These are phyloP conservation scores for Echinops telfairi DNA, from an alignment of 2,113 vertebrate genomes.

Conservation along the genomic window DNA sequence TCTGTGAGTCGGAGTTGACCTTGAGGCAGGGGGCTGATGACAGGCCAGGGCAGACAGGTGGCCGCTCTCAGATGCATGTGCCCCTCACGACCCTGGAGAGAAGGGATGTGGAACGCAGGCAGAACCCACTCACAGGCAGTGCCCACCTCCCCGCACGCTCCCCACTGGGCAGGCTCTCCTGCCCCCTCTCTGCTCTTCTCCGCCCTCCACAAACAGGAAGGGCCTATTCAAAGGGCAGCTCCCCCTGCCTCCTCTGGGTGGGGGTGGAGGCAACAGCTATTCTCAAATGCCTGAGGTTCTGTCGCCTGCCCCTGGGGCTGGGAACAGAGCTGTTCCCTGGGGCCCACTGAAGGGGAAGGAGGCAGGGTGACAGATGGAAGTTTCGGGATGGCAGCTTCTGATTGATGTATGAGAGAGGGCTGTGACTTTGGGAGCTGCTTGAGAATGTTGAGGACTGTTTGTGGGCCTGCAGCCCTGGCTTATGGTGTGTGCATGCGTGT, in stretches of 20 bases:
- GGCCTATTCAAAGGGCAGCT: too few species aligned
- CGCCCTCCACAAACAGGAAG: accelerated
- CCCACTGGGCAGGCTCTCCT: accelerated
- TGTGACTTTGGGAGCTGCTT: not conserved
- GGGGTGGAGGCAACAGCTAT: not conserved
- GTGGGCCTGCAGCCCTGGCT: accelerated
- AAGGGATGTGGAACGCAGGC: accelerated
- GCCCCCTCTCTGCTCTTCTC: not conserved
- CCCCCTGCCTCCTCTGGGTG: not conserved
- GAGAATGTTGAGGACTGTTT: not conserved
- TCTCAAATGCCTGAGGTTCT: not conserved
- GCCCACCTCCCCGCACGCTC: accelerated
- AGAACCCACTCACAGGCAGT: accelerated
- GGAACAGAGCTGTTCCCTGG: not conserved
- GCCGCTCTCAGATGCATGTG: accelerated
- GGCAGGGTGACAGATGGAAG: not conserved
- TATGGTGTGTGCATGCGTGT: not conserved
- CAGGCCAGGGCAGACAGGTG: accelerated
- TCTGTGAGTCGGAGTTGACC: not conserved
- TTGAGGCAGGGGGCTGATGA: not conserved
- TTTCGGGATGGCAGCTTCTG: not conserved
- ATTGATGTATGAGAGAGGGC: not conserved
- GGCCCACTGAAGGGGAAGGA: not conserved
- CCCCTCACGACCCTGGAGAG: too few species aligned
- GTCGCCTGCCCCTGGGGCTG: not conserved